phyloP scores from a whole-genome alignment of 2,797 vertebrate species.

The Petrocephalus schoutedeni region DNA sequence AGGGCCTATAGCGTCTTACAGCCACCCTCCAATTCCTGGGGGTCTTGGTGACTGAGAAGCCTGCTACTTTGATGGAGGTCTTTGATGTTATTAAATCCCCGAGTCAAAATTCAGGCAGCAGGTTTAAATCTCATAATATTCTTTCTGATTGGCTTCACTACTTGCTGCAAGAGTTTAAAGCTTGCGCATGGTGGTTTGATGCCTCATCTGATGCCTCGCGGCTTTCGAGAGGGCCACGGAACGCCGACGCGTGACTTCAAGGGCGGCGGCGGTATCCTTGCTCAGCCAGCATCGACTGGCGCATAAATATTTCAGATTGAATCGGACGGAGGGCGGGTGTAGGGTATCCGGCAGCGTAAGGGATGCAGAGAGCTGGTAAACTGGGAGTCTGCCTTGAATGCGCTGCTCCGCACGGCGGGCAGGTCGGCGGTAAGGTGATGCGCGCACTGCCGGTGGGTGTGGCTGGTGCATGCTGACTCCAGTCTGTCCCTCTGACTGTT shows the following conservation, averaged over 20 bases:
- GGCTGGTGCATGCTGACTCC: neutral
- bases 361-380: neutral
- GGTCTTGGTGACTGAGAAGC: neutral
- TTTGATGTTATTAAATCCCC: neutral
- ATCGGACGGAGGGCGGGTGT: neutral
- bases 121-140: conserved; percentile 7
- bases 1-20: neutral
- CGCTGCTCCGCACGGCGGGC: neutral
- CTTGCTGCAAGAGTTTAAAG: neutral
- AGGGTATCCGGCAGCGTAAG: neutral
- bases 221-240: neutral
- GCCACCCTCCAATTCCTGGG: neutral
- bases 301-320: neutral
- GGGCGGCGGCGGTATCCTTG: neutral
- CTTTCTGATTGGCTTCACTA: neutral
- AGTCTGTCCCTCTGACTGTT: neutral
- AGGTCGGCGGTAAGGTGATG: neutral
- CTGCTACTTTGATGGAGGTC: neutral
- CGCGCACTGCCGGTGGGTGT: neutral
- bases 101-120: neutral
- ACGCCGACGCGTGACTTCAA: neutral
- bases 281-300: neutral
- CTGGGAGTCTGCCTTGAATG: neutral
- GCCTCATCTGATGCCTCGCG: neutral
- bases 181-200: neutral